Base-by-base conservation (phyloP, 2,113 vertebrate genomes). In the Etia nguti region DNA sequence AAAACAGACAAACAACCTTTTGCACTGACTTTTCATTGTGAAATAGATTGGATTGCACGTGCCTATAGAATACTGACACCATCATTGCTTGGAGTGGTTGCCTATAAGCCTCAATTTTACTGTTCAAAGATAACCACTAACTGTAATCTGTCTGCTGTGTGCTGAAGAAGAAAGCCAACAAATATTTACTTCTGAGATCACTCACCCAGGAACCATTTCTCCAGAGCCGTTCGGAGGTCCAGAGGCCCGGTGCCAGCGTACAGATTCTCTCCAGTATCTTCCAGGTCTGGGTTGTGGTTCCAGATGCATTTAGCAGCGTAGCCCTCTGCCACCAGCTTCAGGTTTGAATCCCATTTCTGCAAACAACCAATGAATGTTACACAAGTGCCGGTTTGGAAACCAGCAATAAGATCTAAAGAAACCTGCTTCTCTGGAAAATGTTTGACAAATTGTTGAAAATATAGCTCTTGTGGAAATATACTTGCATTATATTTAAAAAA, bases 151-250 rank as follows among this genome's bases (percentile, higher is more conserved):
- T 7, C 18, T 12, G 31, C 18, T 20, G 12, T 10, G 57, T 18
- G 13, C 6, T 29, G 41, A 50, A 46, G 54, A 24, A 43, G 18
- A 56, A 68, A 13, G 29, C 34, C 26, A 34, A 24, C 16, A 36
- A 38, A 36, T 36, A 18, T 22, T 54, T 16, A 36, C 31, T 13
- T 29, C 22, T 43, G 8, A 29, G 20, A 15, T 59, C 46, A 90
- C 88, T 92, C 52, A 95, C 94, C 92, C 83, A 95, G 50, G 62
- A 96, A 97, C 96, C 96, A 97, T 16, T 86, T 85, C 85, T 94
- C 84, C 81, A 96, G 13, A 9, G 93, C 94, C 12, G 9, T 43
- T 2, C 41, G 46, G 12, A 94, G 77, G 81, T 95, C 92, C 65
- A 96, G 81, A 1, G 8, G 0, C 0, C 90, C 90, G 0, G 55